Evolutionary conservation across 2,888 invertebrate genomes (phyloP).

Genomic region (Chrysolina haemoptera): DNA sequence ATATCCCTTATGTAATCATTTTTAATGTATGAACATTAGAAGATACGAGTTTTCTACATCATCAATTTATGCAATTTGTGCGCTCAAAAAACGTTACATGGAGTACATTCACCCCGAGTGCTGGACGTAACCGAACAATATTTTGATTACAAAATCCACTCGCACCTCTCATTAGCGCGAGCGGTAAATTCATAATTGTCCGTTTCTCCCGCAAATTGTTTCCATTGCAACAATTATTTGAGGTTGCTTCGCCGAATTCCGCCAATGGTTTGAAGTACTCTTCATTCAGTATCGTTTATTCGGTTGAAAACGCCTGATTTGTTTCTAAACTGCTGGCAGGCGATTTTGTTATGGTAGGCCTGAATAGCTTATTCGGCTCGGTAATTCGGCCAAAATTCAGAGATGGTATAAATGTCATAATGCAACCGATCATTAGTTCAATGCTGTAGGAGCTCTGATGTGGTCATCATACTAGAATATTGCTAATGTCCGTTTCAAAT

Average conservation of each 20-base stretch:
- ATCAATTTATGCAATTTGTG: not conserved
- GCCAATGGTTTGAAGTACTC: slow-evolving; percentile 44
- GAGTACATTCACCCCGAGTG: not conserved
- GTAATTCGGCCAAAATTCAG: not conserved
- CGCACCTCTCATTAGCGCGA: slow-evolving; percentile 17
- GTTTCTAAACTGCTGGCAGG: slow-evolving; percentile 36
- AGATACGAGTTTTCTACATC: not conserved
- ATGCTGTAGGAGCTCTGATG: slow-evolving; percentile 34
- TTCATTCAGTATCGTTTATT: slow-evolving; percentile 44
- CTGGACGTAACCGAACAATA: not conserved
- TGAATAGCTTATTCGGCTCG: slow-evolving; percentile 2
- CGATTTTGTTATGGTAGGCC: not conserved
- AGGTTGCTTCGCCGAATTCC: slow-evolving; percentile 41
- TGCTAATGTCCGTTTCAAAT: not conserved
- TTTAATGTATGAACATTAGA: not conserved
- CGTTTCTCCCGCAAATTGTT: slow-evolving; percentile 43
- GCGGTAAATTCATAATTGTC: slow-evolving; percentile 44
- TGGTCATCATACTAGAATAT: slow-evolving; percentile 30
- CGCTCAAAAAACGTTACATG: not conserved
- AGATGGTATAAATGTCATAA: slow-evolving; percentile 11
- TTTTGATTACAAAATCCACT: slow-evolving; percentile 12
- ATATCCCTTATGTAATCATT: not conserved
- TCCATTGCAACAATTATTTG: slow-evolving; percentile 46
- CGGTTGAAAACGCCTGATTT: slow-evolving; percentile 35
- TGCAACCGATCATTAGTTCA: slow-evolving; percentile 35